Evolutionary conservation across 2,113 vertebrate species (phyloP), one percentile per base, ranked within the genome.

Genomic region (Xiphophorus couchianus): DNA sequence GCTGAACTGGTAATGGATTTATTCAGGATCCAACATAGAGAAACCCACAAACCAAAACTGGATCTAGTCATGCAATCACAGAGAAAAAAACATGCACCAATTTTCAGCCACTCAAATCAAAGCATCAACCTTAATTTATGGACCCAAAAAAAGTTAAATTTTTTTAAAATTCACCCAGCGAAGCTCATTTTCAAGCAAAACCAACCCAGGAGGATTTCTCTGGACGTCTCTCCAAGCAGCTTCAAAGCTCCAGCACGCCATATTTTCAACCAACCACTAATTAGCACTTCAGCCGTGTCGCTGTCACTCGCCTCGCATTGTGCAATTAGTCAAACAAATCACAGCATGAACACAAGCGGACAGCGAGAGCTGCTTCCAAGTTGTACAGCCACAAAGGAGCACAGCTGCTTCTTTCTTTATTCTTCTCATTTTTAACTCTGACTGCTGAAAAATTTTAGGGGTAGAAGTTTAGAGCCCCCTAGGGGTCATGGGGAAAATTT

Each of bases 21-120:
- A 83, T 19, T 17, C 14, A 5, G 4, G 14, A 66, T 73, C 69
- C 70, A 84, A 76, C 68, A 83, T 27, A 66, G 35, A 81, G 62
- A 74, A 85, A 70, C 58, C 71, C 62, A 66, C 4, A 11, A 27
- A 73, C 48, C 72, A 74, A 27, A 80, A 74, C 68, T 27, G 72
- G 72, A 14, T 72, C 77, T 77, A 76, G n/a, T 19, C 93, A 95
- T 95, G 93, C 93, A 93, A 62, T 5, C 25, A 80, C 9, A 76
- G 61, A 27, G 62, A 60, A 72, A 74, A 9, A 33, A 11, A 31
- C 85, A 86, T 92, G 90, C 90, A 89, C 67, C 28, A 48, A 66
- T 62, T 4, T n/a, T 17, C 28, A 58, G 73, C 51, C 61, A 33
- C 71, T 60, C 31, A 22, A 13, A 77, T 29, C 35, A 25, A 64